Conservation (phyloP, 2,113 vertebrate genomes). For the Gymnogyps californianus region DNA sequence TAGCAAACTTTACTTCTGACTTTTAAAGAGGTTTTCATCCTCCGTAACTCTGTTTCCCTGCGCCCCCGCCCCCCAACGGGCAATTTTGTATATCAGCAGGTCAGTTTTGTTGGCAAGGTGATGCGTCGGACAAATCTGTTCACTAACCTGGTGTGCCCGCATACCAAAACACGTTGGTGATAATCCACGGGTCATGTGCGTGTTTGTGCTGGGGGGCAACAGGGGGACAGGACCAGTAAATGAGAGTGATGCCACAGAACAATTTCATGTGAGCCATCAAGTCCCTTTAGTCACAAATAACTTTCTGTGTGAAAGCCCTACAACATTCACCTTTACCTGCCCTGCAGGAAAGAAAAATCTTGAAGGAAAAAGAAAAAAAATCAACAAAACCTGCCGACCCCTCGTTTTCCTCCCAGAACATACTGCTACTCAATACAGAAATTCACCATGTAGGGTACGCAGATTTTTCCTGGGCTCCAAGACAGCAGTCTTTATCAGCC, state of each 20-base stretch:
- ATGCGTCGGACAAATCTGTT: not conserved
- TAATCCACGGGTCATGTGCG: rapidly evolving
- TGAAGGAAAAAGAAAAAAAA: too few relatives aligned
- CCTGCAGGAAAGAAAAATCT: not conserved
- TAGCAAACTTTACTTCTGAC: not conserved
- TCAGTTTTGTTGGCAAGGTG: not conserved
- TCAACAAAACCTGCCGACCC: not conserved
- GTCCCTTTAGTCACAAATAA: not conserved
- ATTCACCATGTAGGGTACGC: rapidly evolving
- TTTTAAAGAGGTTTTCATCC: not conserved
- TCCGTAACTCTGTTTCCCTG: not conserved
- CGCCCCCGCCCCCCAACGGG: not conserved
- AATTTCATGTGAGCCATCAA: rapidly evolving
- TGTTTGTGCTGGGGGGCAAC: not conserved
- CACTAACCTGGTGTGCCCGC: not conserved
- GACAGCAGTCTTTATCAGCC: rapidly evolving
- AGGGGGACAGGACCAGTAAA: rapidly evolving
- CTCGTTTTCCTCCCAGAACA: not conserved
- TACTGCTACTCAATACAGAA: rapidly evolving
- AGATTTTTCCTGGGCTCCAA: rapidly evolving
- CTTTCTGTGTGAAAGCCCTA: not conserved
- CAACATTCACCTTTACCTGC: not conserved
- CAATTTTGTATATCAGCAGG: not conserved
- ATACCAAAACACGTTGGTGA: not conserved
- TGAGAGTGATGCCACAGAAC: not conserved